Base-by-base conservation (phyloP, 2,797 vertebrate genomes). In the Hypotaenidia philippensis region DNA sequence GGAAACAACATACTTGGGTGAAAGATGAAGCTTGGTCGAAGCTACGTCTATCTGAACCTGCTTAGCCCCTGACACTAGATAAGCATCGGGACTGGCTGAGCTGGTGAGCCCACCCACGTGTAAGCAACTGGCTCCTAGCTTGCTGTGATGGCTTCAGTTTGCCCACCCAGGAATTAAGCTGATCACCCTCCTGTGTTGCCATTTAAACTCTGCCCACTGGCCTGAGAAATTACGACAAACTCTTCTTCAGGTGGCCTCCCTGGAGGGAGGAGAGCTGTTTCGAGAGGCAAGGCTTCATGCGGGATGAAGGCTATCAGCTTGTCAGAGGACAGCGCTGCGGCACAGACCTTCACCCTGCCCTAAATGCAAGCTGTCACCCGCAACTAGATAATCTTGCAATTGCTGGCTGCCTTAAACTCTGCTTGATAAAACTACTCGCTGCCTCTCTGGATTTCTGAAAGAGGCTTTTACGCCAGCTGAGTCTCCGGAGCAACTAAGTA, bases 371-470 rank as follows among this genome's bases (percentile, higher is more conserved):
- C 47, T 70, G 63, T 87, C 83, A 84, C 26, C 68, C 31, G 4
- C 63, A 84, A 68, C 74, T 53, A 63, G 64, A 56, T 59, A 79
- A 59, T 82, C 74, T 72, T 80, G 56, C 59, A 64, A 57, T 82
- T 77, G 65, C 40, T 87, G 74, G 10, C 64, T 95, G 36, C 70
- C 53, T 72, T 65, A 84, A 87, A 90, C 70, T 77, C 56, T 53
- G n/a, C 61, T 87, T 61, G 77, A 89, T 84, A 53, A 90, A 87
- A 85, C 40, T 57, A 55, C 34, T 29, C 4, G 1, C 29, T 0
- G 2, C 68, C 57, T 87, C 59, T 69, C 49, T 66, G 71, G 74
- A 82, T 89, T 94, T 90, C 77, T 66, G 72, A 79, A 87, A 88
- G 81, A 84, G 57, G 75, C 17, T 89, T 81, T 44, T 23, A 15